phyloP scores from a whole-genome alignment of 2,113 vertebrate genomes.

The Shinisaurus crocodilurus region DNA sequence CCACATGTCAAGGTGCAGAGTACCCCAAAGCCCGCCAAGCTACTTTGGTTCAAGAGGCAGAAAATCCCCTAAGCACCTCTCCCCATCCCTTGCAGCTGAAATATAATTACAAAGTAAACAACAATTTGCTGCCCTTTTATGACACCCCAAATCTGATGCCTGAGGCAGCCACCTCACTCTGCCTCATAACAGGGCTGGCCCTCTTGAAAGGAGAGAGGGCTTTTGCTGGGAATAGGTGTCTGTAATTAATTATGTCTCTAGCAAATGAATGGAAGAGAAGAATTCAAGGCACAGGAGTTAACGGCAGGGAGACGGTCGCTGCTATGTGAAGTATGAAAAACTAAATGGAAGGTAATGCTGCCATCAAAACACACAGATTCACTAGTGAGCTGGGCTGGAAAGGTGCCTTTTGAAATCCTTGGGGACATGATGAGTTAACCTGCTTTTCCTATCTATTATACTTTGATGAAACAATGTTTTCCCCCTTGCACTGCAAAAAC shows the following conservation, averaged over 20 bases:
- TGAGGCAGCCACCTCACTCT: too few species aligned
- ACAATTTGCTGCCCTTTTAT: too few species aligned
- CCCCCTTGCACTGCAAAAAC: neutral
- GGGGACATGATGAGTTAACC: neutral
- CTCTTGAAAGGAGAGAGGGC: neutral
- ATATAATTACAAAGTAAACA: too few species aligned
- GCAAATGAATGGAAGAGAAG: neutral
- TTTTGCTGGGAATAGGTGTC: neutral
- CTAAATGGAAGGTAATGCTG: neutral
- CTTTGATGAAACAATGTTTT: neutral
- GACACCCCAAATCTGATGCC: too few species aligned
- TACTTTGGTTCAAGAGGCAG: neutral
- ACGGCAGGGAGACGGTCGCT: neutral
- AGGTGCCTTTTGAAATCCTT: neutral
- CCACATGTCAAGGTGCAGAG: too few species aligned
- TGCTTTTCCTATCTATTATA: neutral
- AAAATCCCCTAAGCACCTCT: too few species aligned
- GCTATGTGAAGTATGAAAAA: neutral
- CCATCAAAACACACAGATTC: neutral
- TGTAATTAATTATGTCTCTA: neutral
- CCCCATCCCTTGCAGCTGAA: too few species aligned
- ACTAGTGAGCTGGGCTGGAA: neutral
- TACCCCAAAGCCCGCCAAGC: too few species aligned
- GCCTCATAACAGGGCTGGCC: too few species aligned
- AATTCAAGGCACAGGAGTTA: neutral